Evolutionary conservation across 2,888 invertebrate species (phyloP), one percentile per base, ranked within the genome.

Genomic region (Sminthurinus aureus): DNA sequence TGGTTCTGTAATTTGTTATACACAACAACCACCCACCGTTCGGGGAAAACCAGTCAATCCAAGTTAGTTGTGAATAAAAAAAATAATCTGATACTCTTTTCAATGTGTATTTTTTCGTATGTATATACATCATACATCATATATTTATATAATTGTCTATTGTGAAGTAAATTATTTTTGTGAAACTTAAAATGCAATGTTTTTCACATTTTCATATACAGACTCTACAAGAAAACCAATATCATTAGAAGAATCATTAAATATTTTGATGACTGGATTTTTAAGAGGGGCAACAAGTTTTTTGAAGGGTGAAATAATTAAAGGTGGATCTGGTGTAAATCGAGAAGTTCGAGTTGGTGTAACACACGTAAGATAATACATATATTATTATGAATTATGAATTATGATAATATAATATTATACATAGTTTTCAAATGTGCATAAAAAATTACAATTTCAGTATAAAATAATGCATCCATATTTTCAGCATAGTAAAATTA

Each of bases 291-390:
- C 98, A 18, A 96, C 95, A 1, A 69, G 69, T 69, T 98, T 98
- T 90, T 91, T 98, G 38, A 98, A 98, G 91, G 95, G 95, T 0
- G 98, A 98, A 91, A 98, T 98, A 90, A 98, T 98, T 87, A 98
- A 98, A 91, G 97, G 98, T 6, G 95, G 95, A 87, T 96, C 96
- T 0, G 95, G 96, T 12, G 96, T 98, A 0, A 98, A 97, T 90
- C 92, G 98, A 86, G 99, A 99, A 92, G 96, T 99, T 82, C 93
- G 99, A 87, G 98, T 99, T 84, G 99, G 99, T 84, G 96, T 99
- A 0, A 98, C 99, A 6, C 97, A 99, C 92, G 97, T 97, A 91
- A 93, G 94, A 92, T 13, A 67, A 64, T 67, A 20, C 0, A 22
- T 20, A 20, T 38, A 64, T 20, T n/a, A n/a, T n/a, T n/a, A n/a